These are phyloP conservation scores for Drosophila orosa DNA, from an alignment of 1,140 invertebrate genomes.

Conservation along the genomic window DNA sequence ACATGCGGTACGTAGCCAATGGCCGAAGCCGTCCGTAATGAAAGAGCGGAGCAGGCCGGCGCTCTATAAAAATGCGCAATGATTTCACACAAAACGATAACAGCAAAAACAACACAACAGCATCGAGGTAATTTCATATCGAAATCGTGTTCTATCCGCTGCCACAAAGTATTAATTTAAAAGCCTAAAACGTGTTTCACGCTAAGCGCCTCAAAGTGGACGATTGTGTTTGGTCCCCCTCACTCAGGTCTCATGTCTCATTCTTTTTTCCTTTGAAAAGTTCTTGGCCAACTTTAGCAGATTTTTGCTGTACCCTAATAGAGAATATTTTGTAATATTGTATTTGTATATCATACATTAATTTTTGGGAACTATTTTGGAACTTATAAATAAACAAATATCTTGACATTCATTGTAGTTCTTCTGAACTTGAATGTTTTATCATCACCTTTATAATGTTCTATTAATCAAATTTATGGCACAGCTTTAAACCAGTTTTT, in stretches of 20 bases:
- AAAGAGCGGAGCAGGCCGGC: conserved; percentile 52
- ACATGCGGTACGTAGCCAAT: conserved; percentile 20
- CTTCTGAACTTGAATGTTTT: too few relatives aligned
- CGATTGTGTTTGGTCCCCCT: conserved; percentile 24
- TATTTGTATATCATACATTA: neutral
- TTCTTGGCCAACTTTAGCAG: conserved; percentile 1
- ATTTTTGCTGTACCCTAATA: neutral
- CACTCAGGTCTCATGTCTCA: conserved; percentile 1
- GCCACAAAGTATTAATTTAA: conserved; percentile 77
- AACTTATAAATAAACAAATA: neutral
- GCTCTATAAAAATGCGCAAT: conserved; percentile 61
- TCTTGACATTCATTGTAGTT: neutral
- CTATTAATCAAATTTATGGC: conserved; percentile 3
- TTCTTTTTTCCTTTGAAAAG: neutral
- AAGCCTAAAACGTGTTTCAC: conserved; percentile 75
- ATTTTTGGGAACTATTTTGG: too few relatives aligned
- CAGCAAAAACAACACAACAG: conserved; percentile 31
- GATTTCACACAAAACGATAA: conserved; percentile 78
- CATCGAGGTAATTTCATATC: conserved; percentile 77
- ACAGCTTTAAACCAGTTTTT: conserved; percentile 1
- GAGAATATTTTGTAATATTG: neutral
- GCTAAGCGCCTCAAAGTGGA: conserved; percentile 68
- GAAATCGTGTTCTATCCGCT: conserved; percentile 74
- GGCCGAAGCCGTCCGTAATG: conserved; percentile 47
- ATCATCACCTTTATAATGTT: neutral